phyloP scores from a whole-genome alignment of 2,113 vertebrate species.

The Steatornis caripensis region DNA sequence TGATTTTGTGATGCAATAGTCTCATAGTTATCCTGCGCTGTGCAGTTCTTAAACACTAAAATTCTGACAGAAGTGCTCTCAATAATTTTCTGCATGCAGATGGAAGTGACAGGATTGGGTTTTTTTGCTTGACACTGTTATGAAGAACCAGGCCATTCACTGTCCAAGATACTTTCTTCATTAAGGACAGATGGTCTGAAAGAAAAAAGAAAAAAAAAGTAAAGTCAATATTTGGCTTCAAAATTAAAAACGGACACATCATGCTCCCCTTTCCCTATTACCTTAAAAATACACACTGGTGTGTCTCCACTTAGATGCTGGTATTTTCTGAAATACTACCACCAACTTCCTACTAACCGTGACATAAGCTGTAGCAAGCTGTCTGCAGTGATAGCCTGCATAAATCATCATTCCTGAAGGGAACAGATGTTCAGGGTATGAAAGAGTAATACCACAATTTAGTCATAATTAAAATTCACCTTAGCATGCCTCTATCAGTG shows the following conservation, averaged over 20 bases:
- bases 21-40: conserved; percentile 18
- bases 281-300: conserved; percentile 63
- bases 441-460: conserved; percentile 91
- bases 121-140: conserved; percentile 46
- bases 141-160: conserved; percentile 58
- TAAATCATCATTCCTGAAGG: conserved; percentile 91
- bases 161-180: conserved; percentile 63
- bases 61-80: conserved; percentile 33
- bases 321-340: conserved; percentile 75
- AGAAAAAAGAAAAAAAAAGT: conserved; percentile 18
- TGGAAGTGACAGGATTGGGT: conserved; percentile 44
- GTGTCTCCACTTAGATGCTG: conserved; percentile 66
- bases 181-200: conserved; percentile 74
- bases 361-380: conserved; percentile 89
- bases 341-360: conserved; percentile 76
- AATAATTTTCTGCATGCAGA: conserved; percentile 26
- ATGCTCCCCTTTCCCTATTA: not conserved
- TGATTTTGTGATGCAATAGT: conserved; percentile 25
- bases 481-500: conserved; percentile 80
- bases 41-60: conserved; percentile 53
- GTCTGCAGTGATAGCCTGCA: conserved; percentile 87
- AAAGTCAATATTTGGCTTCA: conserved; percentile 72
- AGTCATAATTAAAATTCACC: conserved; percentile 93
- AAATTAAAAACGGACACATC: conserved; percentile 53
- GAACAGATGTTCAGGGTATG: conserved; percentile 88